Conservation (phyloP, 2,113 vertebrate species). For the Apodemus sylvaticus region DNA sequence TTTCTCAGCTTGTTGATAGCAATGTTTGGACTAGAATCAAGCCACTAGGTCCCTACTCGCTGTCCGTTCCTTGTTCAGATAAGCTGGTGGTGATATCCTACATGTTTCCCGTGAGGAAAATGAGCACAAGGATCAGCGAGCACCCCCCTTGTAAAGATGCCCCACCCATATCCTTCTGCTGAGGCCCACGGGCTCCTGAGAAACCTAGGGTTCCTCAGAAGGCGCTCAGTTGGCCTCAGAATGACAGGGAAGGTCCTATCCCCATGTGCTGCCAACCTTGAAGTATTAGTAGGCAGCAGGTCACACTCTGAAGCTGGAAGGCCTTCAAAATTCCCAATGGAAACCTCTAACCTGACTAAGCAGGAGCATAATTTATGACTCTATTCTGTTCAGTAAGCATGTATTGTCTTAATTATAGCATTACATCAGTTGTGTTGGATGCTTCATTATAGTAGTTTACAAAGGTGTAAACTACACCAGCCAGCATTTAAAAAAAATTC, state of each 20-base stretch:
- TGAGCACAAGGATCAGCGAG: background rate
- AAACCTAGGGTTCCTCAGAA: background rate
- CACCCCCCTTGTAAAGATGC: background rate
- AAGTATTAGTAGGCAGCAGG: background rate
- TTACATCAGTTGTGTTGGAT: background rate
- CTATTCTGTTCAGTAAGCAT: conserved; percentile 3
- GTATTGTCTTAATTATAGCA: conserved; percentile 53
- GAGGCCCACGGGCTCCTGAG: background rate
- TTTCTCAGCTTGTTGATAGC: background rate
- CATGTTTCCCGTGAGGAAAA: background rate
- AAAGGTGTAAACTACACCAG: background rate
- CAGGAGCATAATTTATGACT: conserved; percentile 16
- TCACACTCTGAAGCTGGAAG: background rate
- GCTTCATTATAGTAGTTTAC: conserved; percentile 9
- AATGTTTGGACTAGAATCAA: background rate
- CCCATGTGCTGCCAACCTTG: background rate
- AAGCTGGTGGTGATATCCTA: background rate
- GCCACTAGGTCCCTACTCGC: background rate
- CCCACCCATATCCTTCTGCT: background rate
- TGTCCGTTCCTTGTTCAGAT: background rate
- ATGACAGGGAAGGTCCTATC: background rate
- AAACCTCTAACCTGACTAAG: conserved; percentile 34
- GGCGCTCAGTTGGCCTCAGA: background rate
- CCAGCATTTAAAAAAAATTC: background rate
- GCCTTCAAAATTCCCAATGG: conserved; percentile 54